Conservation (phyloP, 2,113 vertebrate species). For the Callocephalon fimbriatum region DNA sequence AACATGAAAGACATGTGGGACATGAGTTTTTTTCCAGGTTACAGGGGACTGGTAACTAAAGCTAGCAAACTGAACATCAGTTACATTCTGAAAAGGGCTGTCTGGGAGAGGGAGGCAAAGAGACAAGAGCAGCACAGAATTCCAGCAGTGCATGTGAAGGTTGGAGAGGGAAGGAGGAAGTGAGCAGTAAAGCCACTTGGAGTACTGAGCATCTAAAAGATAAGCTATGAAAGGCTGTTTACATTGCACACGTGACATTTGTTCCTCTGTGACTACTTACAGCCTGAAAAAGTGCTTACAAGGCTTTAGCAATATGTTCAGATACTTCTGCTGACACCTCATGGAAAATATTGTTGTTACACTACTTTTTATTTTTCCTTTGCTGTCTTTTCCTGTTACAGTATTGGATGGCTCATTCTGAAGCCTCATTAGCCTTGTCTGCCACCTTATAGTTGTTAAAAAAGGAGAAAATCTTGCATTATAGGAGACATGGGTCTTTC, state of each 20-base stretch:
- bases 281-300: not conserved
- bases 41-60: not conserved
- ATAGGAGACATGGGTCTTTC: not conserved
- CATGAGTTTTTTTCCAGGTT: not conserved
- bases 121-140: not conserved
- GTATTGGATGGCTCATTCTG: not conserved
- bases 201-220: not conserved
- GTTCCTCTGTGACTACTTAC: not conserved
- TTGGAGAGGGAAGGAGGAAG: not conserved
- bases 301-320: conserved; percentile 2
- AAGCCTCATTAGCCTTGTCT: not conserved
- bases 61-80: not conserved
- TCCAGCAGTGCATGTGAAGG: not conserved
- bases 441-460: not conserved
- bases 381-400: not conserved
- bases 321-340: conserved; percentile 59
- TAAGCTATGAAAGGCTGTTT: not conserved
- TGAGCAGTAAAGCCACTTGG: not conserved
- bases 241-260: not conserved
- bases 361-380: not conserved
- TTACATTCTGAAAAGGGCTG: not conserved
- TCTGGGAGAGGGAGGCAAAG: not conserved
- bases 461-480: not conserved
- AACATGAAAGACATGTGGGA: not conserved
- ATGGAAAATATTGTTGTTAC: conserved; percentile 47